phyloP scores from a whole-genome alignment of 2,888 invertebrate genomes.

The Gastracanthus pulcherrimus region DNA sequence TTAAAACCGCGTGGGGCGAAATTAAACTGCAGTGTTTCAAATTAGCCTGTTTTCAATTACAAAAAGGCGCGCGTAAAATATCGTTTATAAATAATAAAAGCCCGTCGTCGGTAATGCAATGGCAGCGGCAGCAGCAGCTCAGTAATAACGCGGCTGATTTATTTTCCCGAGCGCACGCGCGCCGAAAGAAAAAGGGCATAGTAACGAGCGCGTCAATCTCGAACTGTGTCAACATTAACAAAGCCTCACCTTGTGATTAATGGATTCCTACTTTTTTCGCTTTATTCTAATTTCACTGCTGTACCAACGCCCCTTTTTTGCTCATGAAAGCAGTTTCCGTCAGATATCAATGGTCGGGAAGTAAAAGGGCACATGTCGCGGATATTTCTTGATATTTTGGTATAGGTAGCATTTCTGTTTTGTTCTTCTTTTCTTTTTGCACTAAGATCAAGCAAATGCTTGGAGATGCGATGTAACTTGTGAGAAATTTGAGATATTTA shows the following conservation, averaged over 20 bases:
- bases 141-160: slow-evolving; percentile 54
- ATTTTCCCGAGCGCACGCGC: slow-evolving; percentile 19
- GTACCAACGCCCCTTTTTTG: neutral
- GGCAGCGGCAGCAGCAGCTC: no score
- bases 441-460: no score
- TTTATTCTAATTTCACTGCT: slow-evolving; percentile 17
- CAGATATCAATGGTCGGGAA: no score
- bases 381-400: no score
- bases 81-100: slow-evolving; percentile 54
- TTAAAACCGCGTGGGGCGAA: slow-evolving; percentile 29
- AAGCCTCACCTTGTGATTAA: slow-evolving; percentile 46
- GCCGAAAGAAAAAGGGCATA: neutral
- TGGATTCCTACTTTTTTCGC: slow-evolving; percentile 17
- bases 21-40: slow-evolving; percentile 41
- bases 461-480: no score
- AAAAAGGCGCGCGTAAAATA: slow-evolving; percentile 48
- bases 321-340: neutral
- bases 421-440: no score
- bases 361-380: no score
- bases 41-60: slow-evolving; percentile 52
- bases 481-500: no score
- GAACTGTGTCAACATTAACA: slow-evolving; percentile 55
- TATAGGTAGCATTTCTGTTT: no score
- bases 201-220: slow-evolving; percentile 52
- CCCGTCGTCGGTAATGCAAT: slow-evolving; percentile 42